Evolutionary conservation across 2,797 vertebrate species (phyloP), one percentile per base, ranked within the genome.

Genomic region (Cynopterus sphinx): DNA sequence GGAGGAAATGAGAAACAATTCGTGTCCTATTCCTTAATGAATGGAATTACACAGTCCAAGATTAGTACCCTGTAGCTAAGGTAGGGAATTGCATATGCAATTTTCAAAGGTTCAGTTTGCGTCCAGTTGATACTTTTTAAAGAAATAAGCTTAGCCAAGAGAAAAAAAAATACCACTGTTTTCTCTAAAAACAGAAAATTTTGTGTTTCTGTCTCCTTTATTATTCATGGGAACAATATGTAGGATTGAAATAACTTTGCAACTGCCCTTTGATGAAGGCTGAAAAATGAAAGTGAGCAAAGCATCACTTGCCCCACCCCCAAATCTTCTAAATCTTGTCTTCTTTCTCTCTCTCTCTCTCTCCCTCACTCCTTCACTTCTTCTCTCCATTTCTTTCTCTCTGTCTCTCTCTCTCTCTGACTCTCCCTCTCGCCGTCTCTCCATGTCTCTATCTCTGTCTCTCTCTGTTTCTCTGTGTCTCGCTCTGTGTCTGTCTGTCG

Each of bases 111-210:
- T 74, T 84, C 61, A 49, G 75, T 41, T 33, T 51, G 9, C 46
- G 92, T 5, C 22, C 95, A 65, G 57, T 49, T 82, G 24, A 10
- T 77, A 55, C 9, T 84, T 98, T 94, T 73, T 33, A 71, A 82
- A 87, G 65, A 13, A 93, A 70, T 16, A 36, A 53, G 31, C 91
- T 91, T 82, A 26, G 9, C 33, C 36, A 86, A 53, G 28, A 93
- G 19, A 26, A 96, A 85, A 26, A 96, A 85, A 81, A 70, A 82
- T 33, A 17, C 67, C 16, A 70, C 96, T 92, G 4, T 59, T 95
- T 96, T 68, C 31, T n/a, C 65, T 51, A 31, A 53, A 82, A 83
- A 61, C 2, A 77, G 11, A 93, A 94, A 90, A 43, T 31, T 71
- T 24, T 88, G 9, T 82, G 55, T 87, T 75, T 90, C 43, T 46